Conservation (phyloP, 2,888 invertebrate species). For the Beris chalybata region DNA sequence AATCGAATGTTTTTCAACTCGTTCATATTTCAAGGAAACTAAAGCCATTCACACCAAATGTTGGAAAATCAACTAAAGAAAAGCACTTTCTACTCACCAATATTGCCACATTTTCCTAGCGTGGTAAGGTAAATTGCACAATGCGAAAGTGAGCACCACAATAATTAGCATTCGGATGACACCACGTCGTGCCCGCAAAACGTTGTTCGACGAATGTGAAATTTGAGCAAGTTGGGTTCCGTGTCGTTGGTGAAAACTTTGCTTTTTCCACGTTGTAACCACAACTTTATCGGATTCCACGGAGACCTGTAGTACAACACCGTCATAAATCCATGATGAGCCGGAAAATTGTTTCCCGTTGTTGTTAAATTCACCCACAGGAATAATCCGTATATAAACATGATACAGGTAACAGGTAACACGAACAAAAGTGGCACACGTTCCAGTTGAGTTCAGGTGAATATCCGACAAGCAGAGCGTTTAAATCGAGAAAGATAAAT, state of each 20-base stretch:
- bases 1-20: too few relatives aligned
- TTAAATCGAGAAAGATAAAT: too few relatives aligned
- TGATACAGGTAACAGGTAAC: too few relatives aligned
- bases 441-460: too few relatives aligned
- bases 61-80: neutral
- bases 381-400: neutral
- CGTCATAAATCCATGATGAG: constrained; percentile 16
- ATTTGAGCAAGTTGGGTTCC: constrained; percentile 61
- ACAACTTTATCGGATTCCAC: constrained; percentile 54
- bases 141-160: constrained; percentile 83
- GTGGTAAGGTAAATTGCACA: constrained; percentile 89
- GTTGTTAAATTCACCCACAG: constrained; percentile 34
- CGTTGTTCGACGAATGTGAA: constrained; percentile 73
- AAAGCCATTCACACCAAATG: too few relatives aligned
- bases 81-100: constrained; percentile 59
- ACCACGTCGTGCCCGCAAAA: constrained; percentile 76
- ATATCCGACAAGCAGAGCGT: too few relatives aligned
- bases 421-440: too few relatives aligned
- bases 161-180: constrained; percentile 89
- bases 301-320: constrained; percentile 49
- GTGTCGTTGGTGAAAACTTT: constrained; percentile 56
- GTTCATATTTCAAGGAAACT: too few relatives aligned
- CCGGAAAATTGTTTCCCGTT: constrained; percentile 8
- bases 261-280: constrained; percentile 52
- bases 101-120: constrained; percentile 86